Conservation (phyloP, 1,140 invertebrate genomes). For the Acyrthosiphon pisum region DNA sequence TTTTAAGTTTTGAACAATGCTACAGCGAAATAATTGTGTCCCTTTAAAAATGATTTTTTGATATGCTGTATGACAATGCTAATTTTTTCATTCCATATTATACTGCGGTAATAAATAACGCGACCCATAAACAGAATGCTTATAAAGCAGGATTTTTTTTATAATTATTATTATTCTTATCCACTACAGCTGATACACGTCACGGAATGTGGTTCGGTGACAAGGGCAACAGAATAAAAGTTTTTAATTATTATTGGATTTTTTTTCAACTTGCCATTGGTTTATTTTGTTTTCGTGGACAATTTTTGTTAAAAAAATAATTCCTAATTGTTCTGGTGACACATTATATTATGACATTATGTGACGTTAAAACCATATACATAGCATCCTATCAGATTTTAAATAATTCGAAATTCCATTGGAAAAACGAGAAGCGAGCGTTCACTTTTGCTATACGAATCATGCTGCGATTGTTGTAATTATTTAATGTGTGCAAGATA, state of each 20-base stretch:
- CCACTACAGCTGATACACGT: slow-evolving; percentile 1
- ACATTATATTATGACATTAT: background rate
- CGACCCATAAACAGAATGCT: background rate
- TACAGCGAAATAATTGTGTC: background rate
- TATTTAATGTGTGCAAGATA: background rate
- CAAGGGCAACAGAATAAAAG: background rate
- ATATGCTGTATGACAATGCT: slow-evolving; percentile 6
- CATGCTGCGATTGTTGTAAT: background rate
- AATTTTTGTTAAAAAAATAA: background rate
- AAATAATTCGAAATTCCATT: background rate
- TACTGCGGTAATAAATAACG: background rate
- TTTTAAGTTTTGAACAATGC: background rate
- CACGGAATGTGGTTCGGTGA: background rate
- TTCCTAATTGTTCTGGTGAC: background rate
- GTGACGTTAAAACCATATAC: background rate
- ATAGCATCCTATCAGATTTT: background rate
- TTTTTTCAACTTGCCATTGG: background rate
- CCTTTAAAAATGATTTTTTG: slow-evolving; percentile 9
- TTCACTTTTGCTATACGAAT: background rate
- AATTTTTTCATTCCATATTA: background rate
- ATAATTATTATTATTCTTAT: background rate
- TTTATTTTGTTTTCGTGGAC: background rate
- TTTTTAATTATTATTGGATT: background rate
- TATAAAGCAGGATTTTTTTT: background rate
- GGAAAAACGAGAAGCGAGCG: background rate